These are phyloP conservation scores for Drymodes brunneopygia DNA, from an alignment of 2,113 vertebrate genomes.

Conservation along the genomic window DNA sequence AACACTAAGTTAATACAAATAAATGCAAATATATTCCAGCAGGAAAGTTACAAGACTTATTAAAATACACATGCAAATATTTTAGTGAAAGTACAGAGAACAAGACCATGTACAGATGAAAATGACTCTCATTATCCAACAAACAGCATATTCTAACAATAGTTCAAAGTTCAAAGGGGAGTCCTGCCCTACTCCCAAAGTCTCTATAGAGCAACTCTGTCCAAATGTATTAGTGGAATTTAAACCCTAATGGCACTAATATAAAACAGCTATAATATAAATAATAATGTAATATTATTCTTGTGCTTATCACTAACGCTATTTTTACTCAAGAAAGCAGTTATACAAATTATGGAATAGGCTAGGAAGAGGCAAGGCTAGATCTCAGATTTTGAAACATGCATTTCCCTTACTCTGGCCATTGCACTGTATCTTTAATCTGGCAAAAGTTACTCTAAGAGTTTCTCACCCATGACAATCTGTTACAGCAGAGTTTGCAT, in stretches of 20 bases:
- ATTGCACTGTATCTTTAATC: neutral
- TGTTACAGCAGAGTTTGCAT: neutral
- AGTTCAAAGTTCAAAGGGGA: neutral
- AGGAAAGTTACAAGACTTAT: slow-evolving; percentile 24
- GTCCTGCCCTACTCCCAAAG: neutral
- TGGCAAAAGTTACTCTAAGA: neutral
- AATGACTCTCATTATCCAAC: slow-evolving; percentile 39
- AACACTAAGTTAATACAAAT: slow-evolving; percentile 56
- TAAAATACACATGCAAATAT: slow-evolving; percentile 49
- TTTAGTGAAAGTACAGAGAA: slow-evolving; percentile 39
- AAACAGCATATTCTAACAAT: neutral
- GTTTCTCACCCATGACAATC: neutral
- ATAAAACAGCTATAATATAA: neutral
- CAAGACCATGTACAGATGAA: slow-evolving; percentile 14
- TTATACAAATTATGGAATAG: neutral
- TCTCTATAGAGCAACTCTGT: neutral
- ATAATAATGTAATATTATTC: neutral
- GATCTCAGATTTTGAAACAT: neutral
- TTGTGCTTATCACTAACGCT: accelerated
- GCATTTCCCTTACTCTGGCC: neutral
- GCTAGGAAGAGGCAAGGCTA: neutral
- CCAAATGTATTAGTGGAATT: neutral
- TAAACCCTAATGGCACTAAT: neutral
- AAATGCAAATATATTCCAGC: slow-evolving; percentile 55
- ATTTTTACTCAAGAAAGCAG: neutral